phyloP scores from a whole-genome alignment of 2,113 vertebrate species.

The Dicerorhinus sumatrensis region DNA sequence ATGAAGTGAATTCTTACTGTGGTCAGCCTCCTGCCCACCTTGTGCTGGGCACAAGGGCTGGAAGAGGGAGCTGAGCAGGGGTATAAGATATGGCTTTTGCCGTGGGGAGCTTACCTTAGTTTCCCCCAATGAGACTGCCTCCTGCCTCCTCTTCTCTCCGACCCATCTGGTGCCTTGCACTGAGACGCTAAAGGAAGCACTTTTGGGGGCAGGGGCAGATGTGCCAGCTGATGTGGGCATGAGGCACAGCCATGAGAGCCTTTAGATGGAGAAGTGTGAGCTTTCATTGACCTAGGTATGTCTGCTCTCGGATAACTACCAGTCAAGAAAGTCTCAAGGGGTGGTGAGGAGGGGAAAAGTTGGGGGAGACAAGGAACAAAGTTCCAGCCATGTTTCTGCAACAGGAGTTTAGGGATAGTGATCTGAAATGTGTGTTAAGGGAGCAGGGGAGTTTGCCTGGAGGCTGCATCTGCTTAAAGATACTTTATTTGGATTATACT shows the following conservation, averaged over 20 bases:
- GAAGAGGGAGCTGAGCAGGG: background rate
- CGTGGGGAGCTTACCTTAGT: background rate
- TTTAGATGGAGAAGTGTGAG: background rate
- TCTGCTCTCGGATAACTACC: conserved; percentile 6
- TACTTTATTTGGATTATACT: conserved; percentile 9
- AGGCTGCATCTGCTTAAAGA: background rate
- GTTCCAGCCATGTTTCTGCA: conserved; percentile 32
- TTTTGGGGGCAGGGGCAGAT: background rate
- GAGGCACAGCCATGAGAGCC: background rate
- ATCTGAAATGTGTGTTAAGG: background rate
- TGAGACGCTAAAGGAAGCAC: background rate
- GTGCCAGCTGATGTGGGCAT: background rate
- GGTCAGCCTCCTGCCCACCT: background rate
- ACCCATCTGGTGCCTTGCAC: background rate
- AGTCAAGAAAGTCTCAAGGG: background rate
- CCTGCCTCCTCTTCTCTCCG: background rate
- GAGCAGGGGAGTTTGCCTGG: background rate
- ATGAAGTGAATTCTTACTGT: conserved; percentile 4
- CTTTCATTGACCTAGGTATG: background rate
- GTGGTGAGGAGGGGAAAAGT: background rate
- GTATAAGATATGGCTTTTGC: background rate
- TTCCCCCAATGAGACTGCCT: background rate
- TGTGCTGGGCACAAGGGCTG: background rate
- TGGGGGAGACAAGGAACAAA: background rate
- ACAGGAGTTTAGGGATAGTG: background rate